Evolutionary conservation across 2,113 vertebrate genomes (phyloP).

Genomic region (Campylomormyrus tamandua): DNA sequence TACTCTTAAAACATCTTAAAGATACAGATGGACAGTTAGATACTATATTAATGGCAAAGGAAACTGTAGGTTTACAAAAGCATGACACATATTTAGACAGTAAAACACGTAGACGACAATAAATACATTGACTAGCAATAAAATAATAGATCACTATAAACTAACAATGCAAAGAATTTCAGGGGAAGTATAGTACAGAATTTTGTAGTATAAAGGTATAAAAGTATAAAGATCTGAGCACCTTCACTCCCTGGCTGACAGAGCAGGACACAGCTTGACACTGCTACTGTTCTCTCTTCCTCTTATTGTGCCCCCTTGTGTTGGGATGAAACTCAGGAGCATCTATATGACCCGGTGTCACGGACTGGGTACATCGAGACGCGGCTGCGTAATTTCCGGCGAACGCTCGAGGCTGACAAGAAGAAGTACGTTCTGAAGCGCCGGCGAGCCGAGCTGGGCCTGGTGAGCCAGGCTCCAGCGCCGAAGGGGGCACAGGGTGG

Average conservation of each 20-base stretch:
- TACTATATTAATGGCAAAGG: not conserved
- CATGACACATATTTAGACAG: not conserved
- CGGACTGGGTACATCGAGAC: constrained; percentile 31
- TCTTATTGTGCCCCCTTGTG: not conserved
- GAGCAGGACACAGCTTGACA: not conserved
- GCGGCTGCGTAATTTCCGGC: constrained; percentile 26
- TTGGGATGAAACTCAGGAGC: constrained; percentile 12
- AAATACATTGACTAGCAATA: not conserved
- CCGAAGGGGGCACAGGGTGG: not conserved
- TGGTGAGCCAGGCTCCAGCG: not conserved
- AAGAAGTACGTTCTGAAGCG: constrained; percentile 31
- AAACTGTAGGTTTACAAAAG: not conserved
- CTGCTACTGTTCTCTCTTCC: not conserved
- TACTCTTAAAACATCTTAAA: not conserved
- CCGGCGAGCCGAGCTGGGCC: constrained; percentile 16
- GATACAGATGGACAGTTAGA: not conserved
- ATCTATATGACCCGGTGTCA: constrained; percentile 27
- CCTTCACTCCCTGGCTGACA: not conserved
- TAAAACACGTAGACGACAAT: not conserved
- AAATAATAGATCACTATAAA: not conserved
- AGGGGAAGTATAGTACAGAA: not conserved
- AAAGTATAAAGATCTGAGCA: not conserved
- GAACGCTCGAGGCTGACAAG: constrained; percentile 27
- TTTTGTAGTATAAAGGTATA: not conserved
- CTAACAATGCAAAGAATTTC: not conserved